A percentile compares a stretch with the other conserved stretches of the same genome.
Evolutionary conservation across 1,140 invertebrate genomes (phyloP).

Genomic region (Monochamus saltuarius): DNA sequence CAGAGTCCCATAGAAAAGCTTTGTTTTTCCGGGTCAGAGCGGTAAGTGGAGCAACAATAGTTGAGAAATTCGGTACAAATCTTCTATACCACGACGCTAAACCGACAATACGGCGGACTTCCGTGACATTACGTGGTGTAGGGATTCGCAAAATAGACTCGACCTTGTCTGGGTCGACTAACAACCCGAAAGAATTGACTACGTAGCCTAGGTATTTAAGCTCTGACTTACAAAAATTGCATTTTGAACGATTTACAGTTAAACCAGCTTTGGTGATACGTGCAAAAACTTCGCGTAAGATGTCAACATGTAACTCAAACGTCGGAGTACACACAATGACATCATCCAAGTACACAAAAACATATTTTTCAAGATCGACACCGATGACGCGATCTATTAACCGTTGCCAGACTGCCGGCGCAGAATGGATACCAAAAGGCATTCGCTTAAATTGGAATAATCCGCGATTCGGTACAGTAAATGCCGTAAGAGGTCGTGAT

Average conservation of each 20-base stretch:
- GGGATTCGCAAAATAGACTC: conserved; percentile 36
- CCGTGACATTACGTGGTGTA: conserved; percentile 10
- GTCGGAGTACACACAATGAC: conserved; percentile 39
- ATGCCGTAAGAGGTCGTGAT: conserved; percentile 51
- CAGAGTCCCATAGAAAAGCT: conserved; percentile 14
- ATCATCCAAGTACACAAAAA: conserved; percentile 43
- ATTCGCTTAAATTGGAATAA: conserved; percentile 24
- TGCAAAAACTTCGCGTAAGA: conserved; percentile 1
- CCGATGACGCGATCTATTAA: conserved; percentile 19
- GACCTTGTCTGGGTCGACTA: conserved; percentile 47
- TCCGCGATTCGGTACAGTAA: conserved; percentile 43
- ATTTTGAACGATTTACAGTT: conserved; percentile 43
- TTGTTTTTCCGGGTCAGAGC: conserved; percentile 26
- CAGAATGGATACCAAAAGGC: conserved; percentile 49
- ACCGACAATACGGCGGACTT: conserved; percentile 53
- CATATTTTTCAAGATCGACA: conserved; percentile 30
- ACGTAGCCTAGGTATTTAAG: conserved; percentile 48
- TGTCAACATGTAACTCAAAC: conserved; percentile 24
- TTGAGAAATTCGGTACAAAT: conserved; percentile 48
- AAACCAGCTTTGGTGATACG: conserved; percentile 8
- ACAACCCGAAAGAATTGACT: conserved; percentile 40
- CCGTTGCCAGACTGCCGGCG: conserved; percentile 34
- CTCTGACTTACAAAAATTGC: conserved; percentile 38
- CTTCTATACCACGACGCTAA: conserved; percentile 50
- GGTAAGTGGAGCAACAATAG: conserved; percentile 39